Conservation (phyloP, 1,140 invertebrate species). For the Conus betulinus region DNA sequence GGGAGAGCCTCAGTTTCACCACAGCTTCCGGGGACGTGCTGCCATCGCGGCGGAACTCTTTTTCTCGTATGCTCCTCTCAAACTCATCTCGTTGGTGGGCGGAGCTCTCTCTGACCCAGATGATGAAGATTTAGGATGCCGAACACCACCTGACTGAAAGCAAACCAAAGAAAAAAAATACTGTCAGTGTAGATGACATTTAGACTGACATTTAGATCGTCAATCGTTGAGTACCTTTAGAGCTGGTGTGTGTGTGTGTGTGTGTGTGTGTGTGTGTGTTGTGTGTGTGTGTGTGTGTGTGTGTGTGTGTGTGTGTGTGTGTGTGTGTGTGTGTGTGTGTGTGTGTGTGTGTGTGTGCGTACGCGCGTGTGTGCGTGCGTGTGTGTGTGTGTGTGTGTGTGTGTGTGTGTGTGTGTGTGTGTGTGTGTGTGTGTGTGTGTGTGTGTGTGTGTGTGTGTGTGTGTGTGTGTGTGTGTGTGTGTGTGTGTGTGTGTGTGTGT, state of each 20-base stretch:
- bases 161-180: neutral
- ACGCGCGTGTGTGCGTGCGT: too few species aligned
- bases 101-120: constrained; percentile 36
- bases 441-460: neutral
- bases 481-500: neutral
- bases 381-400: too few species aligned
- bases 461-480: neutral
- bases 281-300: too few species aligned
- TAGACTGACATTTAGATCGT: neutral
- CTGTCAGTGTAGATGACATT: neutral
- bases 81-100: constrained; percentile 34
- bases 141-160: constrained; percentile 33
- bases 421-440: too few species aligned
- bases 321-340: neutral
- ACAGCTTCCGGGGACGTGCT: neutral
- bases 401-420: too few species aligned
- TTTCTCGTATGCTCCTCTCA: neutral
- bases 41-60: neutral
- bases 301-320: neutral
- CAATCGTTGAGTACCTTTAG: neutral
- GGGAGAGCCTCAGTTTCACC: neutral
- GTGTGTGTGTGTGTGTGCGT: too few species aligned
- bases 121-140: constrained; percentile 42
- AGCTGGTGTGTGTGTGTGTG: neutral
- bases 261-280: neutral